Evolutionary conservation across 2,797 vertebrate genomes (phyloP).

Genomic region (Okamejei kenojei): DNA sequence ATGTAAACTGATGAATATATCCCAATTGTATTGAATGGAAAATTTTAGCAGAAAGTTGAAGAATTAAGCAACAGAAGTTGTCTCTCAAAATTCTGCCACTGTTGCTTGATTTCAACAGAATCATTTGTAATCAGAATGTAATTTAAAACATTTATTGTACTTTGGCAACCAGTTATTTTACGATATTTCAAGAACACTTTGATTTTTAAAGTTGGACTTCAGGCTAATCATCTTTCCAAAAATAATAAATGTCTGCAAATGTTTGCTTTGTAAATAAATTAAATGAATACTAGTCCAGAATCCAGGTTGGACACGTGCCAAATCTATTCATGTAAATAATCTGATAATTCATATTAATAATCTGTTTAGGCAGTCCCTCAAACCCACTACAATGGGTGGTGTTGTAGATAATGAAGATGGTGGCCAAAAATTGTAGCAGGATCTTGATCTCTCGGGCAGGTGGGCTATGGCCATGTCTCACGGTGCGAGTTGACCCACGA

Average conservation of each 20-base stretch:
- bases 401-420: no score
- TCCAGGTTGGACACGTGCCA: background rate
- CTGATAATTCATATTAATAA: background rate
- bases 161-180: background rate
- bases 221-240: background rate
- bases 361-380: no score
- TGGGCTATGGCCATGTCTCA: no score
- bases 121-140: background rate
- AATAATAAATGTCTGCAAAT: background rate
- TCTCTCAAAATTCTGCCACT: background rate
- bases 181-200: slow-evolving; percentile 4
- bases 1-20: background rate
- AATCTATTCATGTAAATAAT: background rate
- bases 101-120: background rate
- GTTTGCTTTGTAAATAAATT: background rate
- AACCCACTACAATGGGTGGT: no score
- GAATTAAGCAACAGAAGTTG: background rate
- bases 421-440: no score
- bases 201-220: background rate
- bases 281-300: background rate
- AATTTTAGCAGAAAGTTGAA: background rate
- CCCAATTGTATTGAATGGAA: background rate
- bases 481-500: no score
- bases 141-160: background rate
- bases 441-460: no score